phyloP scores from a whole-genome alignment of 2,113 vertebrate species.

The Rhodinocichla rosea region DNA sequence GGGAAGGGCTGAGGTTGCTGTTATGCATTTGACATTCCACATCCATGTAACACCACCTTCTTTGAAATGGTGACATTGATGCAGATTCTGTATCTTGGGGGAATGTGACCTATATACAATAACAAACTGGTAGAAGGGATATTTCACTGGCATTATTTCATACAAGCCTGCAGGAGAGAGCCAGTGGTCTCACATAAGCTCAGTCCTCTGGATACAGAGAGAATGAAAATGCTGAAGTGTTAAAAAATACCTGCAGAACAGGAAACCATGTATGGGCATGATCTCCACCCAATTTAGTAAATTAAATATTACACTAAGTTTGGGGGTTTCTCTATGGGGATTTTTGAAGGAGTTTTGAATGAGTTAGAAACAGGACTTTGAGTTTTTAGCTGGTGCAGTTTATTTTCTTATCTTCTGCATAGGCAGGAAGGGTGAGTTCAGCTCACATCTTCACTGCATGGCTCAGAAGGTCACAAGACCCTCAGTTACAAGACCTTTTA shows the following conservation, averaged over 20 bases:
- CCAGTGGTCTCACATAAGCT: background rate
- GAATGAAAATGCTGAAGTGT: conserved; percentile 16
- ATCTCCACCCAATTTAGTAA: background rate
- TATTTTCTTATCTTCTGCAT: background rate
- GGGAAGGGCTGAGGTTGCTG: background rate
- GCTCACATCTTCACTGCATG: background rate
- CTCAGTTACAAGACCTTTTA: background rate
- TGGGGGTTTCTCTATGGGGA: background rate
- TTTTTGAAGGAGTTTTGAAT: background rate
- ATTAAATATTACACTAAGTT: background rate
- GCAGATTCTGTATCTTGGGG: background rate
- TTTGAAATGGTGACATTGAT: background rate
- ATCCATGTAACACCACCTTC: background rate
- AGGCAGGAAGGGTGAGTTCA: background rate
- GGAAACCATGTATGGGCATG: background rate
- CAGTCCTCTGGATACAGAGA: background rate
- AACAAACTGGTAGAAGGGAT: conserved; percentile 69
- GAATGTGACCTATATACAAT: conserved; percentile 59
- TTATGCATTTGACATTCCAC: background rate
- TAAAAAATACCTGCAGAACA: background rate
- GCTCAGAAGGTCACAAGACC: background rate
- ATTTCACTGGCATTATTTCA: conserved; percentile 16
- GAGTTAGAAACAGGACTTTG: background rate
- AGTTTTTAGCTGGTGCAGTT: background rate
- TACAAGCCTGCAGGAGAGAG: background rate